Evolutionary conservation across 2,797 vertebrate genomes (phyloP).

Genomic region (Tenualosa ilisha): DNA sequence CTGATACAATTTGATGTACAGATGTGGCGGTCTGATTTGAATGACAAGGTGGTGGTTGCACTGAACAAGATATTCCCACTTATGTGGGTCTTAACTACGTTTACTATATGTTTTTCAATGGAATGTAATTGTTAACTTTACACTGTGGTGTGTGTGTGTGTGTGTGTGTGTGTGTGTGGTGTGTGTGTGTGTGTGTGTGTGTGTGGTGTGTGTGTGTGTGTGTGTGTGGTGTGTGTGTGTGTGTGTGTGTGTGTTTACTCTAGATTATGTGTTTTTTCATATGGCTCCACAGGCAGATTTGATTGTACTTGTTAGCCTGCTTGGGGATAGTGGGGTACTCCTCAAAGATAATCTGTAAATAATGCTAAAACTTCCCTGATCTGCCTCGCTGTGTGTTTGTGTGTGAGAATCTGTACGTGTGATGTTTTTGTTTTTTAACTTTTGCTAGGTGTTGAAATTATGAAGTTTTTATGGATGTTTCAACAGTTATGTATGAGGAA

Average conservation of each 20-base stretch:
- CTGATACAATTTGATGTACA: background rate
- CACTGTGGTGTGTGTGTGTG: background rate
- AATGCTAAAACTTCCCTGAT: background rate
- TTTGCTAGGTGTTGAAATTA: conserved; percentile 10
- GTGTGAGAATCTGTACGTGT: background rate
- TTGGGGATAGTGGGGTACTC: background rate
- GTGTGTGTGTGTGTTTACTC: too few species aligned
- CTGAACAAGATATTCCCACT: background rate
- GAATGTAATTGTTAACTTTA: background rate
- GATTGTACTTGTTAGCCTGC: background rate
- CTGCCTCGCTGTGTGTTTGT: background rate
- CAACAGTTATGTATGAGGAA: background rate
- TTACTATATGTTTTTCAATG: background rate
- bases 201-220: background rate
- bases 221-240: too few species aligned
- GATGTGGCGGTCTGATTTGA: background rate
- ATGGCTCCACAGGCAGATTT: background rate
- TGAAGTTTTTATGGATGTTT: conserved; percentile 15
- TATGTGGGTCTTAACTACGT: background rate
- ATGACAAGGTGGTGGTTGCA: conserved; percentile 13
- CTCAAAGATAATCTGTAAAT: background rate
- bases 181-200: too few species aligned
- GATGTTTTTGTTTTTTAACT: background rate
- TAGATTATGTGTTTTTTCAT: background rate
- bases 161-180: too few species aligned